A percentile compares a stretch with the other conserved stretches of the same genome.
These are phyloP conservation scores for Cabera pusaria DNA, from an alignment of 2,888 invertebrate species.

Conservation along the genomic window DNA sequence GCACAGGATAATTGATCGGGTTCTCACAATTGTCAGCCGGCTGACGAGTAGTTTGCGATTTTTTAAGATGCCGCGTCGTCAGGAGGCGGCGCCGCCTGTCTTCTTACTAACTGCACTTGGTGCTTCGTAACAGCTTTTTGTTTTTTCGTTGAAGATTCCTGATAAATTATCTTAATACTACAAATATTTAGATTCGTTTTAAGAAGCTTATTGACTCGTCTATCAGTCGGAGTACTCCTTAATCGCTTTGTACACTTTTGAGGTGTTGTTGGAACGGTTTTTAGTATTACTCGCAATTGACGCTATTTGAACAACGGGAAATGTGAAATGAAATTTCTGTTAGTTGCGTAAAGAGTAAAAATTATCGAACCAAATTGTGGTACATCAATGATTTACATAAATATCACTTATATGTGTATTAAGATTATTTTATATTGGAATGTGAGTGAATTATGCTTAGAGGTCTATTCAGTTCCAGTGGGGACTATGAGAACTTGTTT, in stretches of 20 bases:
- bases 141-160: constrained; percentile 50
- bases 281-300: constrained; percentile 44
- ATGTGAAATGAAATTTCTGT: constrained; percentile 35
- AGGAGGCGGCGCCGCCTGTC: constrained; percentile 55
- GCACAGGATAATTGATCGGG: constrained; percentile 78
- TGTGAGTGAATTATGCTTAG: no score
- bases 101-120: constrained; percentile 47
- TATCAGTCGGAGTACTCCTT: constrained; percentile 46
- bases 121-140: constrained; percentile 46
- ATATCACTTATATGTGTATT: no score
- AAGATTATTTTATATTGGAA: no score
- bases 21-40: constrained; percentile 79
- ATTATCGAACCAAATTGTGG: not conserved
- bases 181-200: constrained; percentile 65
- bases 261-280: constrained; percentile 55
- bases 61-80: constrained; percentile 60
- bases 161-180: constrained; percentile 69
- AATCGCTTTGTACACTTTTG: constrained; percentile 51
- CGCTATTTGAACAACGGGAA: constrained; percentile 60
- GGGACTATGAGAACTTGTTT: constrained; percentile 49
- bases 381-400: no score
- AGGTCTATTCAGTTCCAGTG: constrained; percentile 54
- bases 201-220: constrained; percentile 59
- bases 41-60: constrained; percentile 71
- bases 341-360: constrained; percentile 6